Evolutionary conservation across 2,113 vertebrate genomes (phyloP), one percentile per base, ranked within the genome.

Genomic region (Seriola aureovittata): DNA sequence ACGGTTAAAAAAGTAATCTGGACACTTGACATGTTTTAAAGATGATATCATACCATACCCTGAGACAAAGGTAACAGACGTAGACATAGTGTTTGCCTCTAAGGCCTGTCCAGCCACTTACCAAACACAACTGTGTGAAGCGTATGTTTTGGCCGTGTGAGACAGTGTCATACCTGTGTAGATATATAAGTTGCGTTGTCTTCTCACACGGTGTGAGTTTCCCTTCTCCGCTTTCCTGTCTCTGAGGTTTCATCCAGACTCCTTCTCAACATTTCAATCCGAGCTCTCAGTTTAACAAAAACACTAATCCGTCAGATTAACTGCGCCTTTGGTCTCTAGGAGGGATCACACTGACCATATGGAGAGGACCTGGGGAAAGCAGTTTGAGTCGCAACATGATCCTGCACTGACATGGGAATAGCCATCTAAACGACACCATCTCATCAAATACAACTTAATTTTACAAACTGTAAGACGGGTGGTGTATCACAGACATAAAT

Each of bases 241-340:
- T 70, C 76, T 88, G 66, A 34, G 57, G 71, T 89, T 87, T 85
- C 82, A 59, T 16, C 40, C 68, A 42, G 9, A 32, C 34, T 74
- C 63, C 54, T 65, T 78, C 64, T 73, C 62, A 69, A 10, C 5
- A 44, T 83, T 80, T 82, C 71, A 88, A 1, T 63, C 59, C 36
- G 59, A 71, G 59, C 73, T 82, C 75, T 55, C 21, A 12, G 25
- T 57, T 71, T 59, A 40, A 66, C 52, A 85, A 71, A 83, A 60
- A 42, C 60, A 23, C 44, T 90, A 75, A 90, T 86, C 80, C 77
- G 19, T 65, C 46, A 72, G 88, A 90, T 88, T 57, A 90, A 69
- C 55, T 0, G 14, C 65, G 65, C 44, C 70, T 84, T 85, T 72
- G 74, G 80, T 83, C 52, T 62, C 0, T 8, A 63, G 19, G 70